Conservation (phyloP, 2,888 invertebrate species). For the Digitonthophagus gazella region DNA sequence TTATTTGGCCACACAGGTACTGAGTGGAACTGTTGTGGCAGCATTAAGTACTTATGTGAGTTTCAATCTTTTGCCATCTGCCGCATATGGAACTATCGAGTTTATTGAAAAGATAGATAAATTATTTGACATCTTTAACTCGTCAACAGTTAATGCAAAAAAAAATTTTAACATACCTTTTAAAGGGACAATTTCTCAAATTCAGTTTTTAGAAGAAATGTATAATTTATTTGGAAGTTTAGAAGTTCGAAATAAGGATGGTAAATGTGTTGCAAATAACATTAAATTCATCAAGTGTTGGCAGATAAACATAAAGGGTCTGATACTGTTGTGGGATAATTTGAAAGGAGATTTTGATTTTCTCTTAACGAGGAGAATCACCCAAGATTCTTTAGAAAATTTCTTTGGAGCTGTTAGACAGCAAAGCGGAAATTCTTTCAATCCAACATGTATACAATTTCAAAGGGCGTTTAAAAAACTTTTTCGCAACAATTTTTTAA, state of each 20-base stretch:
- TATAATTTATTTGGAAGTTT: not conserved
- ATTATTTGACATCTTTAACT: slow-evolving; percentile 24
- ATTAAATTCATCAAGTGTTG: slow-evolving; percentile 1
- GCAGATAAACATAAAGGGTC: not conserved
- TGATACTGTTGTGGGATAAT: not conserved
- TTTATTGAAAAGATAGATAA: slow-evolving; percentile 19
- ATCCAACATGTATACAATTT: not conserved
- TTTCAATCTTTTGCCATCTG: slow-evolving; percentile 14
- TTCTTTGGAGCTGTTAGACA: slow-evolving; percentile 1
- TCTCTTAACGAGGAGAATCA: not conserved
- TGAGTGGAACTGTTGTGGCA: slow-evolving; percentile 23
- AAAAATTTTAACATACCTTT: not conserved
- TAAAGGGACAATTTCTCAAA: not conserved
- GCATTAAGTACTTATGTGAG: slow-evolving; percentile 14
- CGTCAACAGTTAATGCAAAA: too few species aligned
- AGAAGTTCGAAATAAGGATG: not conserved
- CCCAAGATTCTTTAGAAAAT: slow-evolving; percentile 3
- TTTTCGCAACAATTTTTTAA: too few species aligned
- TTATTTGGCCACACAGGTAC: slow-evolving; percentile 24
- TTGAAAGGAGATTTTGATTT: not conserved
- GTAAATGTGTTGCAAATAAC: not conserved
- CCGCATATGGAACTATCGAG: slow-evolving; percentile 9
- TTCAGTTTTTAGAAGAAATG: not conserved
- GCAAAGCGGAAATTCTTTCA: not conserved
- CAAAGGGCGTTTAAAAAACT: not conserved